These are phyloP conservation scores for Cydia amplana DNA, from an alignment of 1,140 invertebrate genomes.

Conservation along the genomic window DNA sequence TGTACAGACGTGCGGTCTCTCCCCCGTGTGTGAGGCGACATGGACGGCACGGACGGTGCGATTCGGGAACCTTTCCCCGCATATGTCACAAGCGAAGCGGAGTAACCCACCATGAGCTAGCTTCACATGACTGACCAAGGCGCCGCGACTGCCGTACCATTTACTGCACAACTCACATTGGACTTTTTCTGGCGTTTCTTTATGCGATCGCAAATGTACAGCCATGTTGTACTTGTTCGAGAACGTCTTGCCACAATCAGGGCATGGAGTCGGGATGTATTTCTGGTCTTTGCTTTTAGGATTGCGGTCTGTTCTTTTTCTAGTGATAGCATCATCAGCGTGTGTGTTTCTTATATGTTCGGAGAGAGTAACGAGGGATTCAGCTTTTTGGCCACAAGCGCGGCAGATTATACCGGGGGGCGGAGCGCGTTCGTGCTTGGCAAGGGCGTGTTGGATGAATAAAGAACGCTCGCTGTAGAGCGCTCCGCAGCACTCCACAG, in stretches of 20 bases:
- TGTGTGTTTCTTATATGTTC: constrained; percentile 51
- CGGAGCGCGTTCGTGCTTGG: constrained; percentile 41
- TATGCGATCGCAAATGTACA: constrained; percentile 18
- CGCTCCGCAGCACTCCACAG: constrained; percentile 37
- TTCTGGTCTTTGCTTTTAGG: constrained; percentile 47
- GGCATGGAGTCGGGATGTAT: constrained; percentile 59
- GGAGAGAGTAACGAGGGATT: constrained; percentile 39
- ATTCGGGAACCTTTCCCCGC: constrained; percentile 64
- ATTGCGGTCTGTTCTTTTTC: constrained; percentile 33
- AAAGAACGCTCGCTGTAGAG: constrained; percentile 47
- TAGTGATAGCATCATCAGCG: constrained; percentile 4
- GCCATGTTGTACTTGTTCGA: constrained; percentile 31
- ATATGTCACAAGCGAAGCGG: constrained; percentile 50
- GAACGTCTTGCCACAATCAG: constrained; percentile 49
- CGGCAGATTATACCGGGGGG: constrained; percentile 38
- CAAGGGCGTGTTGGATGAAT: constrained; percentile 54
- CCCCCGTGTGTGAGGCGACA: constrained; percentile 71
- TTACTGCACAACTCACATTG: not conserved
- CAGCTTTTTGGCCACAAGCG: constrained; percentile 49
- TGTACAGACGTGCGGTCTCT: constrained; percentile 79
- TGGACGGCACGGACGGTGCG: constrained; percentile 60
- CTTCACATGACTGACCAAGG: constrained; percentile 49
- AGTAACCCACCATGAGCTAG: constrained; percentile 56
- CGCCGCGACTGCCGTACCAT: constrained; percentile 47
- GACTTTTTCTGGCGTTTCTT: not conserved